Evolutionary conservation across 2,888 invertebrate genomes (phyloP), one percentile per base, ranked within the genome.

Genomic region (Harpalus rufipes): DNA sequence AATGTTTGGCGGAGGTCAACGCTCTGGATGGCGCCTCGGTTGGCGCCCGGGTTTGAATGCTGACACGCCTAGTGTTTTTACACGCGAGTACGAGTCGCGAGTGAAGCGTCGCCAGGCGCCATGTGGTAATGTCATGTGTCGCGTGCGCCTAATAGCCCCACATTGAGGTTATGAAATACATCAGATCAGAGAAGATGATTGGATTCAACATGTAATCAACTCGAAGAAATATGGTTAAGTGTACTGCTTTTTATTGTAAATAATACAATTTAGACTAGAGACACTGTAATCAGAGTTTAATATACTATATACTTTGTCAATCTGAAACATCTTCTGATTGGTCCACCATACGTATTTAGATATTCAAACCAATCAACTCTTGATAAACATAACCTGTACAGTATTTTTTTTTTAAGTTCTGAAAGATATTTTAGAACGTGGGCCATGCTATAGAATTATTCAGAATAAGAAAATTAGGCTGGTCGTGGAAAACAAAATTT

Each of bases 41-140:
- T 68, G 68, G 39, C 63, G 63, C 63, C 63, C 63, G 63, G 63
- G 21, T 21, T 21, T 63, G 63, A 32, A 59, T 16, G 59, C 59
- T 14, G 68, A 39, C 68, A 68, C 68, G 68, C 68, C 86, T 86
- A 86, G 44, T 86, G 85, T 87, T 87, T 84, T 87, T 87, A 86
- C 86, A 81, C 85, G 44, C 86, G 85, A 85, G 85, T 86, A 85
- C 84, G 82, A 51, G 44, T 85, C 84, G 83, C 65, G 44, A 51
- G 12, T 5, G 32, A 63, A 84, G 76, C 86, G 85, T 80, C 83
- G 86, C 86, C 25, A 72, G 68, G 86, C 86, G 85, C 41, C 79
- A 76, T 51, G 44, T 51, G 12, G 10, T 51, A 51, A 51, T 51
- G 32, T 68, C 25, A 68, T 68, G 39, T 68, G 68, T 68, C 68